Evolutionary conservation across 2,888 invertebrate species (phyloP).

Genomic region (Agrochola macilenta): DNA sequence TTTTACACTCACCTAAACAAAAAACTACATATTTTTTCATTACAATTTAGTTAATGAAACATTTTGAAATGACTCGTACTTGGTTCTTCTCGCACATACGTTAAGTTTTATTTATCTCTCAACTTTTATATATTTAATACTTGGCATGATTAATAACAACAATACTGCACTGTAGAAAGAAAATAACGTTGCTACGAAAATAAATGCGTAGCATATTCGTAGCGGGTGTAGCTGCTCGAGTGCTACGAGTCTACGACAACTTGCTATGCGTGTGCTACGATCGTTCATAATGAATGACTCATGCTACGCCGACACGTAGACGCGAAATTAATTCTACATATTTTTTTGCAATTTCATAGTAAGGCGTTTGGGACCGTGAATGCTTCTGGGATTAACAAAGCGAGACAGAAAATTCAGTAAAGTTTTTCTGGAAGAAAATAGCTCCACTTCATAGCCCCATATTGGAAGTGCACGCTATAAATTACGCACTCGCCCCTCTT

Average conservation of each 20-base stretch:
- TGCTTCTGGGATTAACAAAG: not conserved
- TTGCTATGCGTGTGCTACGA: slow-evolving; percentile 34
- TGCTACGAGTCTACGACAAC: slow-evolving; percentile 32
- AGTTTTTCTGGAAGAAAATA: slow-evolving; percentile 8
- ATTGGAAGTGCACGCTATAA: slow-evolving; percentile 38
- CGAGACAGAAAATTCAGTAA: not conserved
- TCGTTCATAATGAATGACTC: not conserved
- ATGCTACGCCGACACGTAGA: slow-evolving; percentile 32
- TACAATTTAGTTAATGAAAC: not conserved
- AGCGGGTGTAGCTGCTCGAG: slow-evolving; percentile 7
- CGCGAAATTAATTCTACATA: not conserved
- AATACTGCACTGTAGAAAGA: not conserved
- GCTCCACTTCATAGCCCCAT: slow-evolving; percentile 14
- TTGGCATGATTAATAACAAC: not conserved
- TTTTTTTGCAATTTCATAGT: not conserved
- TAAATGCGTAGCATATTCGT: slow-evolving; percentile 35
- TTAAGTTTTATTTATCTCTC: not conserved
- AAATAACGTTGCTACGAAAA: slow-evolving; percentile 15
- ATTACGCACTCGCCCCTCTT: slow-evolving; percentile 33
- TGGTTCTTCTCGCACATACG: not conserved
- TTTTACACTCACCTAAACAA: not conserved
- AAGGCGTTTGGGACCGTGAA: slow-evolving; percentile 1
- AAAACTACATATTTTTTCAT: not conserved
- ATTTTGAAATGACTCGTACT: not conserved
- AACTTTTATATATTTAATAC: not conserved